Percentiles rank a stretch among this genome's conserved stretches.
Conservation (phyloP, 2,797 vertebrate genomes). For the Centropyge bicolor region DNA sequence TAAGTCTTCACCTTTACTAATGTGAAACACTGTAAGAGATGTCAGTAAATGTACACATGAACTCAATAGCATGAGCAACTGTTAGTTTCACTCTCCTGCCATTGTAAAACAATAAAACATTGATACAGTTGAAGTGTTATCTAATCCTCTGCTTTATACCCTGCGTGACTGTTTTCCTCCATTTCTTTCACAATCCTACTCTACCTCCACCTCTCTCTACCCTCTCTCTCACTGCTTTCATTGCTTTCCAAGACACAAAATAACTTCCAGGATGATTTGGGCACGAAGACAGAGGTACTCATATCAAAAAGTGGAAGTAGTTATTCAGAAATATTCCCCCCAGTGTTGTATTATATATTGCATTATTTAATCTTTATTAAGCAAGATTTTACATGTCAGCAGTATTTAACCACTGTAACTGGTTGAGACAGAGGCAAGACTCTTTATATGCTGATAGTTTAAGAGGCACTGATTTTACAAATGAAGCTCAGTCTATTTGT, state of each 20-base stretch:
- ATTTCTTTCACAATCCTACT: not conserved
- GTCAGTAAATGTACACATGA: slow-evolving; percentile 66
- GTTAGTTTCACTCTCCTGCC: slow-evolving; percentile 82
- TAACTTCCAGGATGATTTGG: not conserved
- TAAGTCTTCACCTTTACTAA: slow-evolving; percentile 64
- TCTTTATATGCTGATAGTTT: not conserved
- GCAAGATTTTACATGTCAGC: not conserved
- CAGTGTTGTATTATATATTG: not conserved
- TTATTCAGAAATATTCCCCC: not conserved
- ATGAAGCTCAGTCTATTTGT: too few species aligned
- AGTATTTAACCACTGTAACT: not conserved
- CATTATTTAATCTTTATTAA: not conserved
- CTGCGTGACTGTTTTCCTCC: not conserved
- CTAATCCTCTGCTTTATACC: slow-evolving; percentile 10
- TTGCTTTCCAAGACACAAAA: not conserved
- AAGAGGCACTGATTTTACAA: too few species aligned
- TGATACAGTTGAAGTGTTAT: slow-evolving; percentile 45
- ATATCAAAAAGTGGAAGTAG: not conserved
- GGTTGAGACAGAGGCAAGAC: not conserved
- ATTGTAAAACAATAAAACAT: slow-evolving; percentile 82
- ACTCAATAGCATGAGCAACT: slow-evolving; percentile 77
- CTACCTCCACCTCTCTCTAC: not conserved
- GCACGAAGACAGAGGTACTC: too few species aligned
- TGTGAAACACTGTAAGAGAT: slow-evolving; percentile 68
- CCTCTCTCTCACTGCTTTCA: not conserved